Base-by-base conservation (phyloP, 2,113 vertebrate species). In the Cyanistes caeruleus region DNA sequence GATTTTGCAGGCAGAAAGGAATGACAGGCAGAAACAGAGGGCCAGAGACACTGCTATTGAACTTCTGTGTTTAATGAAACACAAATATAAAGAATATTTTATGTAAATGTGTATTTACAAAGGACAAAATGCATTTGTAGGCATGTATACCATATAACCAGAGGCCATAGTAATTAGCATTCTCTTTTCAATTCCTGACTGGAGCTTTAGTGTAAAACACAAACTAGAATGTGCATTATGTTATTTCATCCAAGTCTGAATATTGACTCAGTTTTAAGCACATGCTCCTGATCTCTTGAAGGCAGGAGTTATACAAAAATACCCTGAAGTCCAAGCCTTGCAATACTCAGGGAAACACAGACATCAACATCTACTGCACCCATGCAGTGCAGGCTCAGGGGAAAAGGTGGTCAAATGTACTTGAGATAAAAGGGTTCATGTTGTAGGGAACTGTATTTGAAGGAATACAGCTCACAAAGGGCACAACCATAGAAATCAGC, bases 31-130 rank as follows among this genome's bases (percentile, higher is more conserved):
- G 88, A 83, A 90, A 58, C 41, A 49, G 39, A 90, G 74, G 92
- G 94, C 96, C 90, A 78, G 95, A 92, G 46, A 77, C 63, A 82
- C 69, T 60, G 65, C 93, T 86, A 79, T 55, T 87, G 64, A 92
- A 93, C 87, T 94, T 77, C 51, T 74, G 87, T 52, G 65, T 73
- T 97, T 97, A 93, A 95, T 63, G 37, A 97, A 97, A 96, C 70
- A 87, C 80, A 95, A 97, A 94, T 64, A 95, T 5, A 48, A 70
- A 74, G 56, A 94, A 79, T 87, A 92, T 67, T 87, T 94, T 95
- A 95, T 86, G 69, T 93, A 97, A 97, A 96, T 91, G 83, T 5
- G 15, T 33, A 56, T 2, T 64, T 73, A 82, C 67, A 93, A 95
- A 95, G 84, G 93, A 96, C 88, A 81, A 94, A 90, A 92, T 37